Conservation (phyloP, 92 coral and sea anemone species). For the Nematostella vectensis region DNA sequence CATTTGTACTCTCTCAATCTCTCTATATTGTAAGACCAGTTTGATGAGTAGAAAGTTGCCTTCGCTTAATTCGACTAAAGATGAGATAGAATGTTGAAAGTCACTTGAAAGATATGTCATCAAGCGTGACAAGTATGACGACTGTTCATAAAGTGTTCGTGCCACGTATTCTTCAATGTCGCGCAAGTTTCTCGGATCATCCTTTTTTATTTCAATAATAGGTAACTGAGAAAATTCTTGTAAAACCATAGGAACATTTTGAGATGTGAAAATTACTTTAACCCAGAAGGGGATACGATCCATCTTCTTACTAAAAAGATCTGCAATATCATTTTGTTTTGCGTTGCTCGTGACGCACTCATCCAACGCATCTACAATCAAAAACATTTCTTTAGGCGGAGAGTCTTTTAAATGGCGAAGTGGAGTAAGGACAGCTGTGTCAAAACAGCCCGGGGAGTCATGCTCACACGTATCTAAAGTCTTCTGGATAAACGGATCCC, state of each 20-base stretch:
- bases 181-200: conserved; percentile 38
- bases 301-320: conserved; percentile 39
- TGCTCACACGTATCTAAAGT: conserved; percentile 35
- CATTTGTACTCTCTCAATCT: background rate
- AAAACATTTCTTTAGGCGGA: conserved; percentile 21
- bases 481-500: conserved; percentile 30
- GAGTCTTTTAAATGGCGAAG: conserved; percentile 23
- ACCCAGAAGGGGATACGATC: conserved; percentile 64
- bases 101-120: conserved; percentile 3
- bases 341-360: conserved; percentile 42
- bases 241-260: conserved; percentile 31
- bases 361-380: conserved; percentile 74
- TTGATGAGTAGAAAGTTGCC: conserved; percentile 65
- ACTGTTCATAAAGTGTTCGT: conserved; percentile 2
- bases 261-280: conserved; percentile 60
- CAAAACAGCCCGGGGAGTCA: conserved; percentile 64
- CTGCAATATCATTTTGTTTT: conserved; percentile 19
- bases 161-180: conserved; percentile 47
- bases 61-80: conserved; percentile 46
- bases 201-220: conserved; percentile 28
- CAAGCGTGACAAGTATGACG: conserved; percentile 1
- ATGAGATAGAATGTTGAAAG: conserved; percentile 4
- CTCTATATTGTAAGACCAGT: conserved; percentile 22
- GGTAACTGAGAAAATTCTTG: conserved; percentile 16
- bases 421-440: conserved; percentile 59